Conservation (phyloP, 2,797 vertebrate genomes). For the Sebastiscus tertius region DNA sequence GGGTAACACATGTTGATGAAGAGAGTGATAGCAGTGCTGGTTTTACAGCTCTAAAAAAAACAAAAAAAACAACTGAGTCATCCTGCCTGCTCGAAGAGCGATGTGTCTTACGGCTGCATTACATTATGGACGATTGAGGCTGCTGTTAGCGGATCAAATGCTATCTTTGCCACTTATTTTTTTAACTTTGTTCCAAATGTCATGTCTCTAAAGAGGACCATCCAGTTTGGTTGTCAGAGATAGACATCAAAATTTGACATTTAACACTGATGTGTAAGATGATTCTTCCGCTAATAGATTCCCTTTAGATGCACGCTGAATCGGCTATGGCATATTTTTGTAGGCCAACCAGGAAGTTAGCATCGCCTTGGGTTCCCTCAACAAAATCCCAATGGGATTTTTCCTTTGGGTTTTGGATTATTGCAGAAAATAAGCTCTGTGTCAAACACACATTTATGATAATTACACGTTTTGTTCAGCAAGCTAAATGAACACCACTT, state of each 20-base stretch:
- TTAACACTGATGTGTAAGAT: neutral
- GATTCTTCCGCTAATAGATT: neutral
- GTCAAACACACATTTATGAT: no score
- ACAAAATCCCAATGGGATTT: no score
- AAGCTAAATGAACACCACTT: no score
- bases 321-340: neutral
- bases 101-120: neutral
- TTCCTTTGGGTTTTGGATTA: no score
- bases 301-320: neutral
- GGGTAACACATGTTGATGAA: conserved; percentile 39
- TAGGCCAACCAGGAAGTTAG: no score
- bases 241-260: conserved; percentile 26
- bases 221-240: conserved; percentile 6
- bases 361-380: no score
- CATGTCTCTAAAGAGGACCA: neutral
- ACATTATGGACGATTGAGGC: neutral
- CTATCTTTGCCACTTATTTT: neutral
- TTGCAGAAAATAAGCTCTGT: no score
- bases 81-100: neutral
- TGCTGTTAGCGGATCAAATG: neutral
- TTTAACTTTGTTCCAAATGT: conserved; percentile 8
- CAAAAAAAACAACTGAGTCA: conserved; percentile 14
- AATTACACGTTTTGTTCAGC: no score
- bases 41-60: conserved; percentile 33
- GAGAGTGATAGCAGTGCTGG: conserved; percentile 32